Evolutionary conservation across 2,113 vertebrate species (phyloP), one percentile per base, ranked within the genome.

Genomic region (Apistogramma diplotaenia): DNA sequence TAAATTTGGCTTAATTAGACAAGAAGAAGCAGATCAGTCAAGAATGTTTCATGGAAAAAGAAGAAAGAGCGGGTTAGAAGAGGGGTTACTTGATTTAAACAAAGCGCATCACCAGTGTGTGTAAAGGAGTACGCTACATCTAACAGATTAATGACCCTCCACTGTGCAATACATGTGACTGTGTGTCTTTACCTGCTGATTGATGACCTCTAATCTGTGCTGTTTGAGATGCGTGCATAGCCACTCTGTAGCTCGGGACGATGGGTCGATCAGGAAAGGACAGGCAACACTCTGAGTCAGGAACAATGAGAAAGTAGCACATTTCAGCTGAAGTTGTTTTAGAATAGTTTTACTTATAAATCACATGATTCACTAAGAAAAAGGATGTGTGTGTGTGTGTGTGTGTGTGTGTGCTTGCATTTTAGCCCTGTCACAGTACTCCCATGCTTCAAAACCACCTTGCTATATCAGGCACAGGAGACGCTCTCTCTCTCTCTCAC

Each of bases 251-350:
- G 97, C 98, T 67, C 95, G 96, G 46, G 97, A 99, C 51, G 97
- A 99, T 5, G 98, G 97, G 70, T 99, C 98, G 25, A 99, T 97
- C 87, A 99, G 94, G 93, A 99, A 99, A 0, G 98, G 98, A 88
- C 96, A 99, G 15, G 97, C 95, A 56, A 95, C 95, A 90, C 97
- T 98, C 98, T 99, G 81, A 72, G 82, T 0, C 4, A 13, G 70
- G 19, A 88, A 76, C 8, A 46, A 74, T 4, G 12, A 76, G 33
- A 79, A 51, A 74, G n/a, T 56, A 53, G 6, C 33, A 9, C 19
- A 18, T 73, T 67, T 81, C 40, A 82, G 35, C 18, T 60, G 49
- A 35, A 5, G n/a, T 23, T 40, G 19, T 43, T 81, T 35, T 51
- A n/a, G 16, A 18, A 71, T 23, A 46, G 13, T 56, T 84, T 79